phyloP scores from a whole-genome alignment of 2,797 vertebrate genomes.

The Crocodylus rhombifer region DNA sequence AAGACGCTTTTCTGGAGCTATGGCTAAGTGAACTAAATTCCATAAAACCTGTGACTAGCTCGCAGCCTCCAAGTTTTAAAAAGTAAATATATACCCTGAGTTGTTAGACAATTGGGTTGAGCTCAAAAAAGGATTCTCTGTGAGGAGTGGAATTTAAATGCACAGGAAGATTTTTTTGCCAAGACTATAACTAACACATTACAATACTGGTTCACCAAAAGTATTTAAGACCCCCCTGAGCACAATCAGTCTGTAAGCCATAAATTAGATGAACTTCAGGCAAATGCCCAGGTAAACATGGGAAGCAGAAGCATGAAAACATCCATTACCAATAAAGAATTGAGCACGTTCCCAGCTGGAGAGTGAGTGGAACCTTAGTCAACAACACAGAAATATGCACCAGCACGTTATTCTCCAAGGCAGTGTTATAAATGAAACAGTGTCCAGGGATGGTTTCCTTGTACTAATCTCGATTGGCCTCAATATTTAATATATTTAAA shows the following conservation, averaged over 20 bases:
- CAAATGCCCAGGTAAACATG: slow-evolving; percentile 70
- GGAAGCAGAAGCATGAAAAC: slow-evolving; percentile 56
- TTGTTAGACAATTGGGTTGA: background rate
- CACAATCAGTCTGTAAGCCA: slow-evolving; percentile 44
- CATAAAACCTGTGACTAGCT: background rate
- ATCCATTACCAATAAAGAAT: slow-evolving; percentile 48
- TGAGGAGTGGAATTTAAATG: background rate
- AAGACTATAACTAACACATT: background rate
- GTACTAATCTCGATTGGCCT: slow-evolving; percentile 62
- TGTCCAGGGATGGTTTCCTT: slow-evolving; percentile 55
- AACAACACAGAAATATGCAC: slow-evolving; percentile 72
- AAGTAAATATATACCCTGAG: background rate
- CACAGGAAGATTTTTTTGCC: background rate
- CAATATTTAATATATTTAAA: slow-evolving; percentile 67
- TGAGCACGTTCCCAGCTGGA: slow-evolving; percentile 57
- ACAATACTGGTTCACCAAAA: background rate
- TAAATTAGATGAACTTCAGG: slow-evolving; percentile 50
- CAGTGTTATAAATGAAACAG: slow-evolving; percentile 68
- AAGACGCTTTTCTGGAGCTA: slow-evolving; percentile 7
- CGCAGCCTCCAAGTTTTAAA: background rate
- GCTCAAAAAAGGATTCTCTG: background rate
- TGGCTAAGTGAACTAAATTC: slow-evolving; percentile 1
- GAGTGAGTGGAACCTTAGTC: slow-evolving; percentile 70
- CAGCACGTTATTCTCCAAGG: slow-evolving; percentile 66
- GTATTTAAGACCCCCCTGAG: slow-evolving; percentile 47